Conservation (phyloP, 2,888 invertebrate species). For the Hoplodrina ambigua region DNA sequence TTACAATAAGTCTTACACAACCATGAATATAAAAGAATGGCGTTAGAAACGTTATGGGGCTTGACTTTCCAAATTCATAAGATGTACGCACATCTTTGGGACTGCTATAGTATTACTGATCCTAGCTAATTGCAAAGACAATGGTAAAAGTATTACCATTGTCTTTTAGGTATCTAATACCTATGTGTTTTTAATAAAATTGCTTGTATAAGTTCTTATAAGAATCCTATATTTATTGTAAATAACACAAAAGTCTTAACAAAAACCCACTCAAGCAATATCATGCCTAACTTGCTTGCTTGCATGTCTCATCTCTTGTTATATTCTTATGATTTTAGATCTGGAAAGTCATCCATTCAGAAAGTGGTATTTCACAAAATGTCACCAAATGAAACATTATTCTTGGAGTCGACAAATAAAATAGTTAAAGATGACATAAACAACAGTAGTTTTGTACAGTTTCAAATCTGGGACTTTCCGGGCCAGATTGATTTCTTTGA, state of each 20-base stretch:
- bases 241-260: neutral
- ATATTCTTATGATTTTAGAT: constrained; percentile 90
- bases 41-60: neutral
- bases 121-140: neutral
- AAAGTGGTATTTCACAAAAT: constrained; percentile 99
- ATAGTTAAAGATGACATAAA: constrained; percentile 99
- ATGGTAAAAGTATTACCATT: too few relatives aligned
- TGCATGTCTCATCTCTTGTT: neutral
- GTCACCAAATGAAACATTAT: constrained; percentile 99
- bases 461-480: constrained; percentile 99
- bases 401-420: constrained; percentile 99
- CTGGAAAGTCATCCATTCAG: constrained; percentile 99
- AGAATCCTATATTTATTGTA: neutral
- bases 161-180: neutral
- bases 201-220: neutral
- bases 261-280: neutral
- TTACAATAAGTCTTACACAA: constrained; percentile 11
- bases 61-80: neutral
- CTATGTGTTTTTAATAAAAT: neutral
- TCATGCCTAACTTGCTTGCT: neutral
- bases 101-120: neutral
- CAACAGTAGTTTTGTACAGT: constrained; percentile 98
- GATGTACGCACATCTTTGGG: neutral
- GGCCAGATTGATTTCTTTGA: constrained; percentile 99
- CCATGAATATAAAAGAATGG: constrained; percentile 18